Conservation (phyloP, 2,888 invertebrate genomes). For the Ditula angustiorana region DNA sequence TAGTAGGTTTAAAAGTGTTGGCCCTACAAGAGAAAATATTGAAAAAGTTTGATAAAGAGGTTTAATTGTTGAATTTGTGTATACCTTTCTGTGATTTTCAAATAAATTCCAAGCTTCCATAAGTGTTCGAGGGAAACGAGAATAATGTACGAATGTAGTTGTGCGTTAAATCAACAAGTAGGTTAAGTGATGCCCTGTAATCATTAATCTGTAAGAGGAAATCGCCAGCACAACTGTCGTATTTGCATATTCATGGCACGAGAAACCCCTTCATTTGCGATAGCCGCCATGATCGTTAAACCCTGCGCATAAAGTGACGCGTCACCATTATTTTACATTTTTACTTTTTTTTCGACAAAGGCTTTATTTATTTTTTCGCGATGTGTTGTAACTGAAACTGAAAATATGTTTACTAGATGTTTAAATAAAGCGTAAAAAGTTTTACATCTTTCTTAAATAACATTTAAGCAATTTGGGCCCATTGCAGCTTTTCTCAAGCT, state of each 20-base stretch:
- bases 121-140: no score
- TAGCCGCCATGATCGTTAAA: slow-evolving; percentile 65
- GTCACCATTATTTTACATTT: slow-evolving; percentile 57
- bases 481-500: no score
- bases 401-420: neutral
- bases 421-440: no score
- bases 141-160: slow-evolving; percentile 1
- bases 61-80: no score
- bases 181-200: slow-evolving; percentile 48
- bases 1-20: no score
- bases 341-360: slow-evolving; percentile 49
- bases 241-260: slow-evolving; percentile 75
- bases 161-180: slow-evolving; percentile 55
- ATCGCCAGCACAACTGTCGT: slow-evolving; percentile 63
- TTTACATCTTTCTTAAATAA: no score
- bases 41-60: no score
- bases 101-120: no score
- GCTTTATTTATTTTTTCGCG: slow-evolving; percentile 43
- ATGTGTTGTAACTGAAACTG: slow-evolving; percentile 25
- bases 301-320: slow-evolving; percentile 63
- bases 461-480: no score
- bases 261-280: slow-evolving; percentile 66
- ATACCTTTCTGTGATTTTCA: no score
- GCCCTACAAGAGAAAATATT: no score
- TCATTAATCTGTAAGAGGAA: slow-evolving; percentile 58